Evolutionary conservation across 2,113 vertebrate species (phyloP).

Genomic region (Oriolus oriolus): DNA sequence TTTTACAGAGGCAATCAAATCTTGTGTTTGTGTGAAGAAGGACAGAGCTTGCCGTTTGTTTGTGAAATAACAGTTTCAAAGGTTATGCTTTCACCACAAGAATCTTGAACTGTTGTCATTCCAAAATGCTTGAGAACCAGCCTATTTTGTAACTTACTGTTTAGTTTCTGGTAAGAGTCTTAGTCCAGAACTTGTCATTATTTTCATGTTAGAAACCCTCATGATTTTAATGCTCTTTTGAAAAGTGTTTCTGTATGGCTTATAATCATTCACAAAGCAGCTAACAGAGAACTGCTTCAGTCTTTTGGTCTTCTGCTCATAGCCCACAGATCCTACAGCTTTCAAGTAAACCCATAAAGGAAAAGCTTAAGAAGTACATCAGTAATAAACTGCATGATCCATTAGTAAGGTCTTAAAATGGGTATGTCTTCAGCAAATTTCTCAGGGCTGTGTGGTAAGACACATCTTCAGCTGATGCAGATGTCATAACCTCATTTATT

Average conservation of each 20-base stretch:
- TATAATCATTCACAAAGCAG: not conserved
- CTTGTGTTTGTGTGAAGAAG: slow-evolving; percentile 32
- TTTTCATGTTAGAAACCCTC: not conserved
- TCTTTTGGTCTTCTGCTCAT: not conserved
- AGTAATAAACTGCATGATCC: not conserved
- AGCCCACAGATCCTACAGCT: not conserved
- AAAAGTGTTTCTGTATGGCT: not conserved
- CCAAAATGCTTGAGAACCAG: not conserved
- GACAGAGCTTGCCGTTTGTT: slow-evolving; percentile 14
- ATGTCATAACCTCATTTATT: not conserved
- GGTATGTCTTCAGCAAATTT: not conserved
- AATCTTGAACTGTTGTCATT: slow-evolving; percentile 9
- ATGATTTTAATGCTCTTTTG: not conserved
- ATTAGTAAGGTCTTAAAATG: not conserved
- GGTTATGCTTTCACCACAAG: slow-evolving; percentile 22
- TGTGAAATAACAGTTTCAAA: slow-evolving; percentile 40
- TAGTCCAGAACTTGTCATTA: not conserved
- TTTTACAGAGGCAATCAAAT: slow-evolving; percentile 64
- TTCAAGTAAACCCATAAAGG: not conserved
- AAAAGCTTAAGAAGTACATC: not conserved
- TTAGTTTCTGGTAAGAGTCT: not conserved
- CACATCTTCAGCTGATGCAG: not conserved
- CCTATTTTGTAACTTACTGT: not conserved
- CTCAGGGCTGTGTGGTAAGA: not conserved
- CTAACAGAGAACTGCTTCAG: not conserved